A percentile compares a stretch with the other conserved stretches of the same genome.
These are phyloP conservation scores for Protonemura montana DNA, from an alignment of 2,888 invertebrate genomes.

Conservation along the genomic window DNA sequence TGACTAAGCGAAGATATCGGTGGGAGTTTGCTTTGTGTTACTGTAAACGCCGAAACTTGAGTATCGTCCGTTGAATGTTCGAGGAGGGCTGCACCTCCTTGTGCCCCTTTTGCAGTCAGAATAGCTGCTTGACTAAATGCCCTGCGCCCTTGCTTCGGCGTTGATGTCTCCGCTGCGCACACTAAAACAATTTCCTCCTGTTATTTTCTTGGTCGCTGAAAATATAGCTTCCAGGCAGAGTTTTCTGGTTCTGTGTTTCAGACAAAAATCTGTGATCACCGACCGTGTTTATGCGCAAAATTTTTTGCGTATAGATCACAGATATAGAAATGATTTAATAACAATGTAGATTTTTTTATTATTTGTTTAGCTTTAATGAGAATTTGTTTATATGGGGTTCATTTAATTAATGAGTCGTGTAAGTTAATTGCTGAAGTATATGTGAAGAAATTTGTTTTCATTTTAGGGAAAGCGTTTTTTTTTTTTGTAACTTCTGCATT, in stretches of 20 bases:
- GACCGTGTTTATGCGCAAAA: background rate
- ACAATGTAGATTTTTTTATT: background rate
- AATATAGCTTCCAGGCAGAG: too few species aligned
- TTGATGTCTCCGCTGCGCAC: background rate
- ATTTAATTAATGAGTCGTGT: background rate
- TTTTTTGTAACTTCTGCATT: background rate
- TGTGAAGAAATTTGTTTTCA: background rate
- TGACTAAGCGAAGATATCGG: conserved; percentile 46
- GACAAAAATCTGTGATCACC: background rate
- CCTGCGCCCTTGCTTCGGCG: background rate
- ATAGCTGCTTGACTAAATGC: background rate
- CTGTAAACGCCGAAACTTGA: conserved; percentile 55
- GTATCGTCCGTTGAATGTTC: background rate
- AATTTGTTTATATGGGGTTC: background rate
- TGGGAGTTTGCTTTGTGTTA: conserved; percentile 55
- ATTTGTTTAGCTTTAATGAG: background rate
- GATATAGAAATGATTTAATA: background rate
- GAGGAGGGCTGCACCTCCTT: background rate
- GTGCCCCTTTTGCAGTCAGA: background rate
- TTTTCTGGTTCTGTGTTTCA: background rate
- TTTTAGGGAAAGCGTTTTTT: background rate
- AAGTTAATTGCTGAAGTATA: background rate
- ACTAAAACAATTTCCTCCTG: background rate
- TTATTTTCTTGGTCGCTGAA: too few species aligned
- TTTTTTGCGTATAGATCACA: background rate